Conservation (phyloP, 2,113 vertebrate species). For the Rostratula benghalensis region DNA sequence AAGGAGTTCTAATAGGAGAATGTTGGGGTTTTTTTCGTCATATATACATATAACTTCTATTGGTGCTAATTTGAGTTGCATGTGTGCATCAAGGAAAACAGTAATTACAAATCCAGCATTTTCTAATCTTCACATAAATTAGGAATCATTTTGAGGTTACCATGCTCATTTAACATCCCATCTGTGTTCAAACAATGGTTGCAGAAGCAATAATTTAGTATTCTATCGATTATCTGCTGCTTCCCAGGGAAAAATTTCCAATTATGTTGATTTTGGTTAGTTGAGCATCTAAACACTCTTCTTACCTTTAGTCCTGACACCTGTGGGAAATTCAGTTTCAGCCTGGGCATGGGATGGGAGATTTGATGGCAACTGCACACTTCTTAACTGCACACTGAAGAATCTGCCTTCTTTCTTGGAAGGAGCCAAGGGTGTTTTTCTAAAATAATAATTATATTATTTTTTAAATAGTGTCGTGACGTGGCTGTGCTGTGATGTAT, state of each 20-base stretch:
- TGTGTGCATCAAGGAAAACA: not conserved
- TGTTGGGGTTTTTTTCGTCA: not conserved
- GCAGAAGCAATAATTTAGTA: not conserved
- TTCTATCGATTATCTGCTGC: not conserved
- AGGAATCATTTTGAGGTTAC: not conserved
- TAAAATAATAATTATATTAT: not conserved
- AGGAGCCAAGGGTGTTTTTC: not conserved
- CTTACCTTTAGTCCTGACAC: not conserved
- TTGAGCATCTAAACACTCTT: not conserved
- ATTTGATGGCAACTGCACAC: not conserved
- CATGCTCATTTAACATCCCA: not conserved
- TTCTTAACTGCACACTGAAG: not conserved
- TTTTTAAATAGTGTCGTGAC: not conserved
- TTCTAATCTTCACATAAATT: not conserved
- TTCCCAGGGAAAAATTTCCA: not conserved
- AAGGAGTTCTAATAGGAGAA: not conserved
- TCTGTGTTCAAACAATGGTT: not conserved
- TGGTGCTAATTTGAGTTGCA: not conserved
- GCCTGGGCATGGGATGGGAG: accelerated
- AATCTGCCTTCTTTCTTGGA: too few relatives aligned
- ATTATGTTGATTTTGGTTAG: not conserved
- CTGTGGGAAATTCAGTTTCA: not conserved
- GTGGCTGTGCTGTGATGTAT: not conserved
- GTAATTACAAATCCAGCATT: not conserved
- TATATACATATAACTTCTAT: not conserved